phyloP scores from a whole-genome alignment of 2,797 vertebrate species.

The Ceryle rudis region DNA sequence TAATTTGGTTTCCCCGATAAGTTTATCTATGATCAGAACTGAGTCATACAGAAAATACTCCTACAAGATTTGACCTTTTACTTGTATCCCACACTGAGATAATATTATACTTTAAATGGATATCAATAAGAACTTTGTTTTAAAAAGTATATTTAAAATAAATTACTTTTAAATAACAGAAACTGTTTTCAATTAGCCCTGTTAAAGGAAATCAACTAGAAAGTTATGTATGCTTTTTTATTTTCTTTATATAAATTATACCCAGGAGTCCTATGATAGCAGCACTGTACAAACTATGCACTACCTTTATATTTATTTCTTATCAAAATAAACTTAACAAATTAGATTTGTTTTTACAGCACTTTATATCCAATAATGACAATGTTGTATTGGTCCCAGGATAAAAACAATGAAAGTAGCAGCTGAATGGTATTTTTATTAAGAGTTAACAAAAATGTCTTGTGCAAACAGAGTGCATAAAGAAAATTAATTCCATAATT shows the following conservation, averaged over 20 bases:
- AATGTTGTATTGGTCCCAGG: conserved; percentile 70
- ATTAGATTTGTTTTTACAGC: conserved; percentile 76
- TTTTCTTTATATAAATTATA: conserved; percentile 77
- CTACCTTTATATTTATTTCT: conserved; percentile 77
- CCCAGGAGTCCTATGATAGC: conserved; percentile 72
- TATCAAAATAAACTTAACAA: conserved; percentile 78
- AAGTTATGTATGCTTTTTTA: conserved; percentile 74
- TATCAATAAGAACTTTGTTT: conserved; percentile 81
- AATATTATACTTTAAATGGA: conserved; percentile 77
- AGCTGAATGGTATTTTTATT: conserved; percentile 72
- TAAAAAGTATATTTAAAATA: conserved; percentile 77
- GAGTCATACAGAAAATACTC: conserved; percentile 89
- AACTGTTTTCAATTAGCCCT: conserved; percentile 79
- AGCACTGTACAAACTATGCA: conserved; percentile 68
- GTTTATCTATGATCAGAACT: conserved; percentile 82
- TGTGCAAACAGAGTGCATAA: conserved; percentile 61
- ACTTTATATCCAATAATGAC: conserved; percentile 74
- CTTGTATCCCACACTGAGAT: conserved; percentile 83
- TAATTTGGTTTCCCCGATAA: conserved; percentile 79
- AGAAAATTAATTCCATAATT: conserved; percentile 75
- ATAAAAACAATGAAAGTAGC: conserved; percentile 72
- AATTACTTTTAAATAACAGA: conserved; percentile 79
- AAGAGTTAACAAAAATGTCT: conserved; percentile 72
- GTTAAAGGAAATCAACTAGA: conserved; percentile 73
- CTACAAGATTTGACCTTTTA: conserved; percentile 90